Evolutionary conservation across 2,888 invertebrate genomes (phyloP), one percentile per base, ranked within the genome.

Genomic region (Cyclophora punctaria): DNA sequence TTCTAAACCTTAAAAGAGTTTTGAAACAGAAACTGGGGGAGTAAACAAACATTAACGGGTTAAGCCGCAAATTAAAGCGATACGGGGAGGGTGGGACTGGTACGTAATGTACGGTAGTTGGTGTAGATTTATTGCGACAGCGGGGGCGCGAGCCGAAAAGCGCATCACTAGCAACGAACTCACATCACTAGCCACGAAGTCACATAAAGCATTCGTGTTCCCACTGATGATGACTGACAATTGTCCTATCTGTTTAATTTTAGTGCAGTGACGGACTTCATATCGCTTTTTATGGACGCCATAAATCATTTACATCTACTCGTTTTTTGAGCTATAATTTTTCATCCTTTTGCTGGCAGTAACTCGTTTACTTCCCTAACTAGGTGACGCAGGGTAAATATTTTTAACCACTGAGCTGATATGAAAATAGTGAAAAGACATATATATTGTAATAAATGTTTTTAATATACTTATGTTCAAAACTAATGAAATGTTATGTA

Each of bases 181-280:
- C 20, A 20, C 20, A 20, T 65, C 53, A 60, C 53, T 52, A 20
- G 58, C 65, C 66, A 63, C 56, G 55, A 65, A 60, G 66, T 58
- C 70, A 20, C 64, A 68, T 75, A 71, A 74, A 71, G 63, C 66
- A 75, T 63, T 64, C 68, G 64, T 73, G 1, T 71, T 67, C 67
- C 52, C 52, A 56, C 67, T 72, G 75, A 69, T 70, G 71, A 66
- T 75, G 76, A 72, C 75, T 74, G 71, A 62, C 69, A 71, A 73
- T 70, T 63, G 65, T 59, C 62, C 58, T 37, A 66, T 72, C 59
- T 59, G 60, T 72, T 65, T 63, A 55, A 60, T 59, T 70, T 67
- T 60, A 60, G 53, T 57, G 57, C 55, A 58, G 60, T 20, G 42
- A 20, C 42, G 20, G 20, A 44, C 44, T 44, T 20, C 44, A 44